Percentiles rank a stretch among this genome's conserved stretches.
Evolutionary conservation across 1,140 invertebrate species (phyloP).

Genomic region (Micrasema minimum): DNA sequence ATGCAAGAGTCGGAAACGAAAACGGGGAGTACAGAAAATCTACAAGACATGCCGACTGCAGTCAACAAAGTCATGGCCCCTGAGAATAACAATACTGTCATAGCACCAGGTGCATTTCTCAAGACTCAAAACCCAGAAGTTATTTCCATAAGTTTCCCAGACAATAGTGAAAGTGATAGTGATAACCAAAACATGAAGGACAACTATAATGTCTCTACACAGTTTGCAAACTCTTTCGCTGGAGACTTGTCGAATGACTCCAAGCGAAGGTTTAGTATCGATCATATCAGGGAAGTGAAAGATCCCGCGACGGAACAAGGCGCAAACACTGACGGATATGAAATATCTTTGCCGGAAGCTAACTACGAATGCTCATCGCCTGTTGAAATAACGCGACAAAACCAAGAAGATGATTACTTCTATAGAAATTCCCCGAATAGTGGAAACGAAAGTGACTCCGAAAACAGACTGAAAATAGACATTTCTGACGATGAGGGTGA

Average conservation of each 20-base stretch:
- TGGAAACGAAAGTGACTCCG: slow-evolving; percentile 48
- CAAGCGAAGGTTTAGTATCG: slow-evolving; percentile 22
- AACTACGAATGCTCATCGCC: slow-evolving; percentile 35
- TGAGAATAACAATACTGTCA: slow-evolving; percentile 50
- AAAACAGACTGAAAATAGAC: slow-evolving; percentile 50
- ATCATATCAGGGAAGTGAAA: slow-evolving; percentile 41
- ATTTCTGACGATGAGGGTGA: slow-evolving; percentile 47
- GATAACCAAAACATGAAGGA: slow-evolving; percentile 47
- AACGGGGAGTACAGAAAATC: slow-evolving; percentile 31
- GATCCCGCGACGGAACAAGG: slow-evolving; percentile 18
- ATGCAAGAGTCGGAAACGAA: slow-evolving; percentile 51
- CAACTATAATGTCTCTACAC: slow-evolving; percentile 40
- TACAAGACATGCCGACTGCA: slow-evolving; percentile 49
- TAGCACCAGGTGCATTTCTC: slow-evolving; percentile 31
- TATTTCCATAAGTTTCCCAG: slow-evolving; percentile 12
- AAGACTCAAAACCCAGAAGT: slow-evolving; percentile 1
- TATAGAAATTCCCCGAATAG: slow-evolving; percentile 48
- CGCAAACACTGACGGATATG: slow-evolving; percentile 17
- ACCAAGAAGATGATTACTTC: slow-evolving; percentile 43
- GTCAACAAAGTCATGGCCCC: slow-evolving; percentile 45
- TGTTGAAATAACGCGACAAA: background rate
- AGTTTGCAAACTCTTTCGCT: slow-evolving; percentile 31
- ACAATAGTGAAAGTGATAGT: slow-evolving; percentile 33
- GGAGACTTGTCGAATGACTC: slow-evolving; percentile 36
- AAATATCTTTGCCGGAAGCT: slow-evolving; percentile 22